phyloP scores from a whole-genome alignment of 2,888 invertebrate species.

The Tetanocera ferruginea region DNA sequence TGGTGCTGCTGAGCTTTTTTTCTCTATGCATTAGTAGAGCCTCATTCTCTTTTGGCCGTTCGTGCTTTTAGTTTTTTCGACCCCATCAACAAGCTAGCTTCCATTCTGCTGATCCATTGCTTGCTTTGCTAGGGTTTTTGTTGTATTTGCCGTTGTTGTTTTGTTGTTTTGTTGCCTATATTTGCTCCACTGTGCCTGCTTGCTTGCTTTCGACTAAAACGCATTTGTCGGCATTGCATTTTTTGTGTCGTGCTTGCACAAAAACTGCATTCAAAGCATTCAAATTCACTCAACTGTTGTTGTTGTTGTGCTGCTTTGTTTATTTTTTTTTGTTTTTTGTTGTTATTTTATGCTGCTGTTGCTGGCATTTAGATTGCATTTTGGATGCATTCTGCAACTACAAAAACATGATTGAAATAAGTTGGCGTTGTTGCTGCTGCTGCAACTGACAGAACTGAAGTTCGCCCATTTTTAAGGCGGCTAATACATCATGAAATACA shows the following conservation, averaged over 20 bases:
- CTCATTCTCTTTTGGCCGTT: neutral
- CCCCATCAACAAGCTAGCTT: neutral
- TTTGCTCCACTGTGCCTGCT: conserved; percentile 17
- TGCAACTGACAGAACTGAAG: conserved; percentile 22
- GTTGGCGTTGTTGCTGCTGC: neutral
- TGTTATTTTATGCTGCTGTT: neutral
- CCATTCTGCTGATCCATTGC: neutral
- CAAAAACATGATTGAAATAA: conserved; percentile 1
- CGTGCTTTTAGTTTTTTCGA: neutral
- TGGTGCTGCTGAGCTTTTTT: neutral
- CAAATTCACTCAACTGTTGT: conserved; percentile 28
- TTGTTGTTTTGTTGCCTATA: neutral
- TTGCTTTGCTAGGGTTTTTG: neutral
- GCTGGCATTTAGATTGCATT: conserved; percentile 35
- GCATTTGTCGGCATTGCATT: conserved; percentile 50
- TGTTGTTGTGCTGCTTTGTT: no score
- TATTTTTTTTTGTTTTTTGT: neutral
- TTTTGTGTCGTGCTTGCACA: conserved; percentile 40
- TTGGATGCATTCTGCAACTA: conserved; percentile 20
- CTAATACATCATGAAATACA: neutral
- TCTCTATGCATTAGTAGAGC: neutral
- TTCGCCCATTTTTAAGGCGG: conserved; percentile 28
- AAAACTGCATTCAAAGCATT: conserved; percentile 39
- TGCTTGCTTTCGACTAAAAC: conserved; percentile 40
- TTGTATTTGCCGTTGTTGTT: neutral